Evolutionary conservation across 2,113 vertebrate species (phyloP).

Genomic region (Salminus brasiliensis): DNA sequence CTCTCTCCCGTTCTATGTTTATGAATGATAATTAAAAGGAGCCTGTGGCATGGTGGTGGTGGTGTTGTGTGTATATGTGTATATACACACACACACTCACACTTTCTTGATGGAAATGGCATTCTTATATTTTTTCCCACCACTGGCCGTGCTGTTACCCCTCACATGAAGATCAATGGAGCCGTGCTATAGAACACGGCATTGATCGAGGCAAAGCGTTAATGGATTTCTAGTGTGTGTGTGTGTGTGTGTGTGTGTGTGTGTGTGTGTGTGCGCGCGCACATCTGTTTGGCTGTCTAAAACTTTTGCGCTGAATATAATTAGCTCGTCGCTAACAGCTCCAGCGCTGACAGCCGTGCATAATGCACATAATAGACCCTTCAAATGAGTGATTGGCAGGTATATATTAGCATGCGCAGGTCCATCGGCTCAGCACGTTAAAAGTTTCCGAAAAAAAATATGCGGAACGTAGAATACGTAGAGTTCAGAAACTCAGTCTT

Average conservation of each 20-base stretch:
- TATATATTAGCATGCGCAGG: background rate
- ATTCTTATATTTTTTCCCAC: background rate
- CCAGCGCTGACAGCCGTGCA: slow-evolving; percentile 5
- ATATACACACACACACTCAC: too few species aligned
- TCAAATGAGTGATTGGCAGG: slow-evolving; percentile 9
- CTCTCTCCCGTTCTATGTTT: background rate
- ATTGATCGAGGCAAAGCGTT: background rate
- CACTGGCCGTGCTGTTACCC: background rate
- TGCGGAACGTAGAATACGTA: too few species aligned
- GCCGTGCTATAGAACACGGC: background rate
- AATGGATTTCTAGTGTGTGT: background rate
- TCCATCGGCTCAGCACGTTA: background rate
- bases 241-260: background rate
- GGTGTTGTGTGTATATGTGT: too few species aligned
- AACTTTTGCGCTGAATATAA: background rate
- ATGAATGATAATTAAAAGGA: background rate
- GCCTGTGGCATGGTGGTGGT: background rate
- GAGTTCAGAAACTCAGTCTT: background rate
- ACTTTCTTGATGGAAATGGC: background rate
- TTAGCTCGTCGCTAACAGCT: slow-evolving; percentile 1
- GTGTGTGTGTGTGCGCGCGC: background rate
- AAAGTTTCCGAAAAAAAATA: background rate
- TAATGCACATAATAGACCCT: slow-evolving; percentile 3
- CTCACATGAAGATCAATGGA: background rate
- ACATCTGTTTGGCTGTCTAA: background rate